Evolutionary conservation across 2,888 invertebrate species (phyloP), one percentile per base, ranked within the genome.

Genomic region (Drosophila mimica): DNA sequence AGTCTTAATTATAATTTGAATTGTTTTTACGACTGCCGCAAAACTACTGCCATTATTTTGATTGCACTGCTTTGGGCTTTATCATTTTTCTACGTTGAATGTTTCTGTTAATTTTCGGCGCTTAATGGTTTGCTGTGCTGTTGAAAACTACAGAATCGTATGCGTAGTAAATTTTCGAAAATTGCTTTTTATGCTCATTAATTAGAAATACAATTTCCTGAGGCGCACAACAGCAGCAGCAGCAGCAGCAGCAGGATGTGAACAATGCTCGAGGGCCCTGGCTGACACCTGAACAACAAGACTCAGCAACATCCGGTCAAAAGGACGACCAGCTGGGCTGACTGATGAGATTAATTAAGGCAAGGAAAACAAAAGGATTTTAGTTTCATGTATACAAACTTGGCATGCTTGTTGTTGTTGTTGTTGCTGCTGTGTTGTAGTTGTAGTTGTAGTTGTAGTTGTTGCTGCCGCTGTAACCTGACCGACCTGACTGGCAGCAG

Each of bases 331-430:
- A 82, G 76, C 76, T 79, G 67, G 65, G 54, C 82, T 70, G 76
- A 86, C 88, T 86, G 88, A 86, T 85, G 85, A 88, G 85, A 86
- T 86, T 86, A 86, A 86, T 86, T 86, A 86, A 86, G 83, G 85
- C 78, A 86, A 76, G 76, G 73, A 76, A 86, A 86, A 86, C 88
- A 86, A 88, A 88, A 83, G 85, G 85, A 88, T 86, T 88, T 88
- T 77, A 85, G 84, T 85, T 88, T 76, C 88, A 81, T 79, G 81
- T 71, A 76, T 65, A 75, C 65, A 70, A 67, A 57, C 46, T 51
- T 52, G 67, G 51, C 34, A 67, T 40, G 15, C 53, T 67, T 66
- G 66, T 48, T 63, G 63, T 66, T 52, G 30, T 58, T 72, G 67
- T 33, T 28, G 46, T 33, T 67, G 61, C 70, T 80, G 77, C 52